phyloP scores from a whole-genome alignment of 2,888 invertebrate species.

The Harmothoe impar region DNA sequence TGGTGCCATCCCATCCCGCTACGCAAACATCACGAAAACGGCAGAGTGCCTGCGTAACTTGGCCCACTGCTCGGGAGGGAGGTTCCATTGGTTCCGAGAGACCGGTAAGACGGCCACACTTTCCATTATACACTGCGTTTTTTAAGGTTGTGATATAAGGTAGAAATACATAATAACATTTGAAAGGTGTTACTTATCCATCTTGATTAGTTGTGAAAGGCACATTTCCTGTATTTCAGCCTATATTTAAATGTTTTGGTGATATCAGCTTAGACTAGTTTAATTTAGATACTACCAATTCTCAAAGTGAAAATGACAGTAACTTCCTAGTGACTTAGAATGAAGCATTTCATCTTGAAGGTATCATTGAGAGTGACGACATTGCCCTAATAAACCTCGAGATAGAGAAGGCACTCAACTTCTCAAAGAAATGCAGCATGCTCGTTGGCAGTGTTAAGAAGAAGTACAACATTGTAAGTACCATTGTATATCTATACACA shows the following conservation, averaged over 20 bases:
- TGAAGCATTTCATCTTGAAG: no score
- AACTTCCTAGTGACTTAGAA: no score
- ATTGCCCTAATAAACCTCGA: constrained; percentile 81
- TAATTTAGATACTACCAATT: no score
- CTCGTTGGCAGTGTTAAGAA: constrained; percentile 83
- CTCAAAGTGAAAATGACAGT: no score
- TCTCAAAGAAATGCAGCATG: constrained; percentile 82
- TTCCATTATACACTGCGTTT: neutral
- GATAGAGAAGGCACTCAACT: constrained; percentile 83
- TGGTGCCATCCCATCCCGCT: constrained; percentile 83
- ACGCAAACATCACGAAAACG: constrained; percentile 83
- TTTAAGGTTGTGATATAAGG: no score
- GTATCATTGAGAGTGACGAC: constrained; percentile 84
- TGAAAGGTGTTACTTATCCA: no score
- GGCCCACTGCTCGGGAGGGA: constrained; percentile 82
- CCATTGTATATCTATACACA: neutral
- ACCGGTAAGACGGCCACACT: constrained; percentile 78
- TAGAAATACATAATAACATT: no score
- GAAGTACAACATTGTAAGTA: constrained; percentile 76
- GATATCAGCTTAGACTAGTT: no score
- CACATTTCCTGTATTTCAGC: no score
- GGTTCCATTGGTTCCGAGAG: constrained; percentile 84
- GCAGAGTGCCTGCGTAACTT: constrained; percentile 82
- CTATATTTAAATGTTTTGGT: no score
- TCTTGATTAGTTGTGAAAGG: no score